These are phyloP conservation scores for Thrips palmi DNA, from an alignment of 1,140 invertebrate species.

Conservation along the genomic window DNA sequence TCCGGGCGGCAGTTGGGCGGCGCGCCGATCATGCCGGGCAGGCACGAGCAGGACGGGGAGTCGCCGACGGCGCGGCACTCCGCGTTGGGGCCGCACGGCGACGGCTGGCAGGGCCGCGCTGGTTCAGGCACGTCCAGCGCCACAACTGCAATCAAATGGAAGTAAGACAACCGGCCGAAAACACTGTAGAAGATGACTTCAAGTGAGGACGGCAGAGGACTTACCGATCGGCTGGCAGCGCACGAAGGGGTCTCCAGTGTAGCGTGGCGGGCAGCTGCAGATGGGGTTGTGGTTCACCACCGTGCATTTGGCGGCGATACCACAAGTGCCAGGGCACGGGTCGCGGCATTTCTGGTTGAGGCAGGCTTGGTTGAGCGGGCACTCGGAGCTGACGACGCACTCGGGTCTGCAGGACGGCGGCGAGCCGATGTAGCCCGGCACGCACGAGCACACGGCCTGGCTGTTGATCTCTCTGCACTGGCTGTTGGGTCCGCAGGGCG, in stretches of 20 bases:
- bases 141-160: neutral
- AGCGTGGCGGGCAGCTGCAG: conserved; percentile 36
- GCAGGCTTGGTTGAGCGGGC: conserved; percentile 45
- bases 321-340: conserved; percentile 62
- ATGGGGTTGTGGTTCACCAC: conserved; percentile 43
- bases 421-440: conserved; percentile 45
- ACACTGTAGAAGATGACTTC: no score
- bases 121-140: neutral
- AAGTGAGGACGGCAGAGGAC: no score
- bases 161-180: no score
- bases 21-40: conserved; percentile 21
- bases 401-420: conserved; percentile 55
- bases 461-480: conserved; percentile 47
- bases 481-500: conserved; percentile 58
- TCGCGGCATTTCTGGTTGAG: conserved; percentile 59
- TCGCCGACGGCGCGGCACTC: conserved; percentile 22
- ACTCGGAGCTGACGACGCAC: conserved; percentile 57
- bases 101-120: conserved; percentile 19
- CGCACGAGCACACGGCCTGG: conserved; percentile 55
- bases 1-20: conserved; percentile 21
- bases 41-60: conserved; percentile 24
- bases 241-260: conserved; percentile 43
- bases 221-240: conserved; percentile 36
- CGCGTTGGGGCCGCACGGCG: conserved; percentile 26
- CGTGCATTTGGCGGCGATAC: conserved; percentile 45